Base-by-base conservation (phyloP, 1,140 invertebrate species). In the Plodia interpunctella region DNA sequence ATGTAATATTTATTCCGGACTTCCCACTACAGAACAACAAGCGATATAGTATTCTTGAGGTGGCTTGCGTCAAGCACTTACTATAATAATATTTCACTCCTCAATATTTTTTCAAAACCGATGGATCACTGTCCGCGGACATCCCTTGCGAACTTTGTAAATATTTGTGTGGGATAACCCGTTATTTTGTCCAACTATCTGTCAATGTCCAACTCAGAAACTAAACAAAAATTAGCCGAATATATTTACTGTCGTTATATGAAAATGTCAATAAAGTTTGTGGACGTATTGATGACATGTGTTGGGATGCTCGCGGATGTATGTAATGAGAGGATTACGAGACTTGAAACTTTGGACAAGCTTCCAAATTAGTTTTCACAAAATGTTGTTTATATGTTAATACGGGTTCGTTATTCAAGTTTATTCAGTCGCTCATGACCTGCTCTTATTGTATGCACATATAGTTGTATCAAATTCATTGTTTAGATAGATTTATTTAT, bases 121-220 rank as follows among this genome's bases (percentile, higher is more conserved):
- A 71, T 68, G 64, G 62, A 68, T 71, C 72, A 66, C 62, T 62
- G 64, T 67, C 61, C 60, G 30, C 52, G 9, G 18, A 52, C 30
- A 55, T 61, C 65, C 62, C 65, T 55, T 32, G 53, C 21, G 62
- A 66, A 59, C 67, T 70, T 70, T 63, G 69, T 71, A 78, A 78
- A 75, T 76, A 78, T 76, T 72, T 70, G 67, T 64, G 54, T 51
- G 61, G 57, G 60, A 58, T 64, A 76, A 76, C 73, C 69, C 69
- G 65, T 74, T 78, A 73, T 66, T 75, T 70, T 60, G 65, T 60
- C 60, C 57, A 55, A 65, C 69, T 64, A 78, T 78, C 70, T 70
- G 74, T 78, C 76, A 78, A 61, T 68, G 76, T 78, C 76, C 59
- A 50, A 66, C 62, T 63, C 73, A 73, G 68, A 68, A 70, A 64